Evolutionary conservation across 1,140 invertebrate species (phyloP).

Genomic region (Eurytemora carolleeae): DNA sequence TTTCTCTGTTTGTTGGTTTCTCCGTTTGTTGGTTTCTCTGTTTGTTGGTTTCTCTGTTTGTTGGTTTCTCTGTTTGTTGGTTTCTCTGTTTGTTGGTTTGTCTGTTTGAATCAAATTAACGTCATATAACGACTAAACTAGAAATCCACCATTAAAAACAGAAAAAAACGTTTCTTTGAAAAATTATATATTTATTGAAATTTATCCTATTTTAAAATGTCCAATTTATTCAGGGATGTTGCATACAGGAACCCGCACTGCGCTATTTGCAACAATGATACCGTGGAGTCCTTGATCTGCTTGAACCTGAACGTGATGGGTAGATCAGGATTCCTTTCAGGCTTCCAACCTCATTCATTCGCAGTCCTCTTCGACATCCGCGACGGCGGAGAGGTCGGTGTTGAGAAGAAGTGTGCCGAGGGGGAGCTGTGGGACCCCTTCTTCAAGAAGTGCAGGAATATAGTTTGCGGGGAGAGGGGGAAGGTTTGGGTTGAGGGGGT

Average conservation of each 20-base stretch:
- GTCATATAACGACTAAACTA: too few relatives aligned
- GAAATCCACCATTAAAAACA: too few relatives aligned
- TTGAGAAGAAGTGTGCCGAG: conserved; percentile 23
- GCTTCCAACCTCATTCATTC: conserved; percentile 29
- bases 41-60: too few relatives aligned
- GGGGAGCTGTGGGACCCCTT: conserved; percentile 32
- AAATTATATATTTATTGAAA: too few relatives aligned
- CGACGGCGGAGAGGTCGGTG: conserved; percentile 15
- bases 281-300: conserved; percentile 26
- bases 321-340: conserved; percentile 18
- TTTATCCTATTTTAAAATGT: too few relatives aligned
- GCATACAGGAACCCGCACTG: conserved; percentile 36
- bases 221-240: too few relatives aligned
- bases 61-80: too few relatives aligned
- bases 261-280: conserved; percentile 32
- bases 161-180: too few relatives aligned
- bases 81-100: too few relatives aligned
- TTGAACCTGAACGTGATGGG: conserved; percentile 16
- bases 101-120: too few relatives aligned
- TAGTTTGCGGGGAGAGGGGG: conserved; percentile 23
- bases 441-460: conserved; percentile 28
- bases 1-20: too few relatives aligned
- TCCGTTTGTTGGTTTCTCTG: too few relatives aligned
- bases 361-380: conserved; percentile 32
- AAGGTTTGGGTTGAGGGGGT: conserved; percentile 19